phyloP scores from a whole-genome alignment of 2,113 vertebrate species.

The Falco punctatus region DNA sequence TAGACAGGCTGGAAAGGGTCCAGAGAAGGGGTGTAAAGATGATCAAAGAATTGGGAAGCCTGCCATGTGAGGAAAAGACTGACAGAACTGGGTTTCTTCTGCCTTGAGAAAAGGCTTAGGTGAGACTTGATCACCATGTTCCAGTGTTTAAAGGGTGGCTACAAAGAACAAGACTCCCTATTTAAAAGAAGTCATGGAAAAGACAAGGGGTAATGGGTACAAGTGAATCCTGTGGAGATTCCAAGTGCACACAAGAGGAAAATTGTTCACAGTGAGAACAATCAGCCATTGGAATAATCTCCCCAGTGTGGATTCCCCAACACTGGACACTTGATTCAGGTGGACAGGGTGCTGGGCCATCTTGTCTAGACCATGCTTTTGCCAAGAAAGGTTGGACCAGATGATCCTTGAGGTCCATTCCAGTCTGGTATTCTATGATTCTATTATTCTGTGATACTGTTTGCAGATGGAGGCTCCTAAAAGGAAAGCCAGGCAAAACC shows the following conservation, averaged over 20 bases:
- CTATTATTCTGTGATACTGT: neutral
- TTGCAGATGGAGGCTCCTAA: neutral
- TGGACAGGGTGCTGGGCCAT: neutral
- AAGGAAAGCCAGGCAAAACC: neutral
- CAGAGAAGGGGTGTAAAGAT: neutral
- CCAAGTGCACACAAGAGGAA: no score
- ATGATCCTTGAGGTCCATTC: neutral
- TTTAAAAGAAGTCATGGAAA: no score
- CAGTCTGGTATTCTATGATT: neutral
- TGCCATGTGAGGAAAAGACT: no score
- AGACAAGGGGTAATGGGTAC: no score
- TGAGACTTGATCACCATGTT: no score
- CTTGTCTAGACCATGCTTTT: neutral
- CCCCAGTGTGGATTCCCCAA: neutral
- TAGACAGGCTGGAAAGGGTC: neutral
- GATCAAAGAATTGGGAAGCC: neutral
- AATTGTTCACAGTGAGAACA: neutral
- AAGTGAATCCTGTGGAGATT: no score
- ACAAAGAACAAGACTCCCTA: no score
- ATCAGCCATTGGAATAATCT: neutral
- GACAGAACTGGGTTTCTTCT: no score
- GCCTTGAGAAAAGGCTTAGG: no score
- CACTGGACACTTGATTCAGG: fast-evolving
- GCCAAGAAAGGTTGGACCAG: neutral
- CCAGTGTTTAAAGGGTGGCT: no score